These are phyloP conservation scores for Mamestra configurata DNA, from an alignment of 1,140 invertebrate species.

Conservation along the genomic window DNA sequence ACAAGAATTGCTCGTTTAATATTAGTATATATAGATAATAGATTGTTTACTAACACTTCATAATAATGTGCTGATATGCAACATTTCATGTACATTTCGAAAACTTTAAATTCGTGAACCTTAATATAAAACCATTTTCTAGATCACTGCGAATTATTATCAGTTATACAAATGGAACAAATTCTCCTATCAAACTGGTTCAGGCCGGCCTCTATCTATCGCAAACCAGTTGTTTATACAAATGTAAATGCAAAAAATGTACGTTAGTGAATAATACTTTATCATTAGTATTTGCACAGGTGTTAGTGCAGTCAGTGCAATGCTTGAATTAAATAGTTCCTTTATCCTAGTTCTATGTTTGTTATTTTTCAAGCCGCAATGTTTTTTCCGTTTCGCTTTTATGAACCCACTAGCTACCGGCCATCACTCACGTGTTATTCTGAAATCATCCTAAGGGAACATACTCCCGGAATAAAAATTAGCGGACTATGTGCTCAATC, in stretches of 20 bases:
- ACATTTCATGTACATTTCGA: too few species aligned
- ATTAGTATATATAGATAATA: too few species aligned
- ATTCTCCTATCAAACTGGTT: not conserved
- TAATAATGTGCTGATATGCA: too few species aligned
- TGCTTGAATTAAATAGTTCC: not conserved
- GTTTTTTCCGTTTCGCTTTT: not conserved
- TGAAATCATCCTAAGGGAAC: too few species aligned
- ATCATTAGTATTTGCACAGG: conserved; percentile 11
- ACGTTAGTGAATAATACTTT: conserved; percentile 17
- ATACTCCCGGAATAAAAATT: too few species aligned
- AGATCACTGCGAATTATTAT: not conserved
- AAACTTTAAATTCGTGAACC: too few species aligned
- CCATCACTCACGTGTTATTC: too few species aligned
- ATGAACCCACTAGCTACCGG: too few species aligned
- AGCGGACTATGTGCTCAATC: too few species aligned
- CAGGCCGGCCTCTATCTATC: not conserved
- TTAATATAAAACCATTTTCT: not conserved
- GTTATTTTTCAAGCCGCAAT: not conserved
- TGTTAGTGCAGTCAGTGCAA: not conserved
- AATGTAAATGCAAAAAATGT: conserved; percentile 10
- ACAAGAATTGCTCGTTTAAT: too few species aligned
- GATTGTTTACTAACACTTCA: too few species aligned
- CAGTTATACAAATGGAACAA: not conserved
- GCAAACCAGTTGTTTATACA: conserved; percentile 10
- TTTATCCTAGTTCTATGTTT: conserved; percentile 1